Conservation (phyloP, 2,888 invertebrate genomes). For the Volucella inanis region DNA sequence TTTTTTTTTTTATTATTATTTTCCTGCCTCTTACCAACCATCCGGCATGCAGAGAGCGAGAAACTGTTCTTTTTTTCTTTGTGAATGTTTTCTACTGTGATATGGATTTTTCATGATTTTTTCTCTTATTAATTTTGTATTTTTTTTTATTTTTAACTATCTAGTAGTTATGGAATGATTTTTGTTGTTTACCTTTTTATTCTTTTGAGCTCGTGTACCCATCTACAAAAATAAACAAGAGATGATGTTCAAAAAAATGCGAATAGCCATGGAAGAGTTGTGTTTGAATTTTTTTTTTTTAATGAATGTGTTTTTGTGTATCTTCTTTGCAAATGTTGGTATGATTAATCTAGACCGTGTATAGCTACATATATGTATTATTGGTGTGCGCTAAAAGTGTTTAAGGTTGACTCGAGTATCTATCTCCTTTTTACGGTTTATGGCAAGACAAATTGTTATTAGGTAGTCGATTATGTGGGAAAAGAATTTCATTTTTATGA, state of each 20-base stretch:
- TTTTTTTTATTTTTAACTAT: conserved; percentile 31
- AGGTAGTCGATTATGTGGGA: neutral
- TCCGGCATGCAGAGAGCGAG: conserved; percentile 41
- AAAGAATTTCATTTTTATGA: no score
- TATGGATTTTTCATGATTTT: conserved; percentile 25
- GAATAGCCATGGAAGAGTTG: conserved; percentile 49
- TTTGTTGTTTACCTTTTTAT: conserved; percentile 81
- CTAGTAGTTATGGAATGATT: conserved; percentile 59
- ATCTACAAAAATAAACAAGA: conserved; percentile 80
- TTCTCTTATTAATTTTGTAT: neutral
- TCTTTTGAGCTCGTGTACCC: conserved; percentile 83
- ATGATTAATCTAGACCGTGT: neutral
- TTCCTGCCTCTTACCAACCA: conserved; percentile 1
- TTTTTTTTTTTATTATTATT: conserved; percentile 9
- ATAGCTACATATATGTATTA: neutral
- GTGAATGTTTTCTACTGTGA: conserved; percentile 45
- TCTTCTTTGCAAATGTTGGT: neutral
- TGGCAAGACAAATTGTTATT: no score
- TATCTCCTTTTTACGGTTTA: no score
- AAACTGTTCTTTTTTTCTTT: conserved; percentile 34
- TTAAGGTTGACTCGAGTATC: no score
- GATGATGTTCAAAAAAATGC: conserved; percentile 66
- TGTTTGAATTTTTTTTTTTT: conserved; percentile 26
- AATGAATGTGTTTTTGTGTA: neutral
- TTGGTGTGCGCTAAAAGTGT: neutral